A percentile compares a stretch with the other conserved stretches of the same genome.
Evolutionary conservation across 2,888 invertebrate genomes (phyloP).

Genomic region (Prenolepis imparis): DNA sequence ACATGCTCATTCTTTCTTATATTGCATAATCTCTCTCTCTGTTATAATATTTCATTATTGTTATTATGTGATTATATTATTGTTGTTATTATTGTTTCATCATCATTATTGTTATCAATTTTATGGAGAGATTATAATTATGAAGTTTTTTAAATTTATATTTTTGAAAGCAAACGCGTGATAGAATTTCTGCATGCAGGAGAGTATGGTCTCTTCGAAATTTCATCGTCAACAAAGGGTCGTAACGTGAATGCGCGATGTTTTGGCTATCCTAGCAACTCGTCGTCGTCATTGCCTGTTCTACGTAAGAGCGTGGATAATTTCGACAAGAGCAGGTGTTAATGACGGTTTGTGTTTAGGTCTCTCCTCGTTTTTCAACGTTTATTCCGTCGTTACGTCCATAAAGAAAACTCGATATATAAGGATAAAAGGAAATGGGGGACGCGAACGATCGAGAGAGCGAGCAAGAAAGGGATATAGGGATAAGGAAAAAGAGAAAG

Average conservation of each 20-base stretch:
- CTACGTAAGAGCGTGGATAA: constrained; percentile 71
- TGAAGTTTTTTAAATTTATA: background rate
- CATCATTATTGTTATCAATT: no score
- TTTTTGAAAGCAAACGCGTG: no score
- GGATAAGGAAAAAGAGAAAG: background rate
- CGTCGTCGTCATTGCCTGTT: constrained; percentile 35
- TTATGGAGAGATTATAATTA: no score
- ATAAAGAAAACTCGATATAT: constrained; percentile 55
- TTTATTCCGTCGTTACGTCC: constrained; percentile 69
- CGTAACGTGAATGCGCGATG: constrained; percentile 38
- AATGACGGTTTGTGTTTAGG: constrained; percentile 78
- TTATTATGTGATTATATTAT: no score
- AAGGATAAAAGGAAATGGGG: constrained; percentile 1
- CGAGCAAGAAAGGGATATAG: background rate
- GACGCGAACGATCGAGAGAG: background rate
- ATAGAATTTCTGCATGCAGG: background rate
- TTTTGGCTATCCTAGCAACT: constrained; percentile 44
- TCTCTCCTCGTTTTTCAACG: constrained; percentile 72
- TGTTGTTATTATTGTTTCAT: no score
- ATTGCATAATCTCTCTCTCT: background rate
- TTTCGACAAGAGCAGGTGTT: constrained; percentile 82
- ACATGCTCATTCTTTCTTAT: background rate
- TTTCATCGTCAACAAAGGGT: constrained; percentile 66
- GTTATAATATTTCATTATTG: no score
- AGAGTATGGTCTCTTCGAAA: constrained; percentile 10